phyloP scores from a whole-genome alignment of 2,113 vertebrate species.

The Odontesthes bonariensis region DNA sequence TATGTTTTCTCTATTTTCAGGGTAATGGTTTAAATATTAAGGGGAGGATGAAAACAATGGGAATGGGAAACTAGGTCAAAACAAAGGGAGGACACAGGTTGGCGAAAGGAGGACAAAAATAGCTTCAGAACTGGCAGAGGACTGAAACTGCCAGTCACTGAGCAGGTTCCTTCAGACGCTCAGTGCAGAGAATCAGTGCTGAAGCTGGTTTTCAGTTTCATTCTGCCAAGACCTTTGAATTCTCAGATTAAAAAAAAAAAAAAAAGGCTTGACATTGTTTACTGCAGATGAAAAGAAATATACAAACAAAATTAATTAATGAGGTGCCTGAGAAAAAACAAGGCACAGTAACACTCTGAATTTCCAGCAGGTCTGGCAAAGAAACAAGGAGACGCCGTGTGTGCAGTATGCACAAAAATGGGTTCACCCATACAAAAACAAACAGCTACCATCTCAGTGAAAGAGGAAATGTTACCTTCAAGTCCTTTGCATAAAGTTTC shows the following conservation, averaged over 20 bases:
- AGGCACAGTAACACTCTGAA: background rate
- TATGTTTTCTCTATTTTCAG: constrained; percentile 2
- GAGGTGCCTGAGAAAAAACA: constrained; percentile 30
- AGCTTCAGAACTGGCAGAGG: constrained; percentile 32
- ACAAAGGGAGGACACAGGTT: constrained; percentile 30
- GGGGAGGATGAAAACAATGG: constrained; percentile 2
- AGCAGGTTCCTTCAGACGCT: constrained; percentile 32
- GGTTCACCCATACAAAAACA: too few species aligned
- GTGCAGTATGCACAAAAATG: background rate
- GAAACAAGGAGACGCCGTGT: background rate
- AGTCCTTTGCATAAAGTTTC: too few species aligned
- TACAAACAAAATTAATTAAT: constrained; percentile 37
- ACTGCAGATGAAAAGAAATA: constrained; percentile 41
- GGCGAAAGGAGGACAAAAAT: constrained; percentile 38
- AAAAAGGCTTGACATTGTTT: constrained; percentile 7
- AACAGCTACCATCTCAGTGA: too few species aligned
- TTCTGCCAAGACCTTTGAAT: constrained; percentile 37
- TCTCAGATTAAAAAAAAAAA: background rate
- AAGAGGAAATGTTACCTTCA: too few species aligned
- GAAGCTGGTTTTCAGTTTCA: constrained; percentile 6
- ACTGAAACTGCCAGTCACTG: constrained; percentile 21
- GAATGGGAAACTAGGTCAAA: constrained; percentile 18
- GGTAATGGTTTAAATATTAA: constrained; percentile 17
- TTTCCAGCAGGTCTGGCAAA: constrained; percentile 22
- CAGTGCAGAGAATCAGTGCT: constrained; percentile 11